Conservation (phyloP, 2,113 vertebrate genomes). For the Bubalus kerabau region DNA sequence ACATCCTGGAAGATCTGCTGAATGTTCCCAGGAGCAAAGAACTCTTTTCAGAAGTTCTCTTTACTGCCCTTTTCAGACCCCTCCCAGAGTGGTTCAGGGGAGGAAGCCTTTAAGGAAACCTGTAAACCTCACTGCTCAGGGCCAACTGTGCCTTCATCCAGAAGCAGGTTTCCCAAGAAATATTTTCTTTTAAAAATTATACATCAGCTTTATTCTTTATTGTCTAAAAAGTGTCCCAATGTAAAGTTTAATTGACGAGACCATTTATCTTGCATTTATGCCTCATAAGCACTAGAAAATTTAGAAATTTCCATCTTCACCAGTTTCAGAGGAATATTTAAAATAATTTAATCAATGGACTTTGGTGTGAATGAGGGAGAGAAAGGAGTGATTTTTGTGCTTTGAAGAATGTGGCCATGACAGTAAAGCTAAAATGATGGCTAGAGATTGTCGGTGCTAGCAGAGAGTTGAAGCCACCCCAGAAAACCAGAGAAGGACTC, state of each 20-base stretch:
- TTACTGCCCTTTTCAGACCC: not conserved
- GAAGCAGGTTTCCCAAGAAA: not conserved
- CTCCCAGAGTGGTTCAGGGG: fast-evolving
- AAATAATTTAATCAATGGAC: not conserved
- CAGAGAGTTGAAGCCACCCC: not conserved
- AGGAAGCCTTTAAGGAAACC: not conserved
- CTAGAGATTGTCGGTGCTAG: not conserved
- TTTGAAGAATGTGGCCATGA: not conserved
- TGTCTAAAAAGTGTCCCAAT: not conserved
- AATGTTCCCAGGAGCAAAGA: not conserved
- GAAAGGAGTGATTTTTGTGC: not conserved
- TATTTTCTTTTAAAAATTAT: not conserved
- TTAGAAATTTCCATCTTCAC: not conserved
- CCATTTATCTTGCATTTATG: not conserved
- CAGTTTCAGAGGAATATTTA: not conserved
- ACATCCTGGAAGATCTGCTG: not conserved
- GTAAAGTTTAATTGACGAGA: not conserved
- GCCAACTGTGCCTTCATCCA: not conserved
- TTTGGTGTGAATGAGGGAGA: not conserved
- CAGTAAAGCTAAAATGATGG: not conserved
- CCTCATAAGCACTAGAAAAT: not conserved
- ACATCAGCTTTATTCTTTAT: not conserved
- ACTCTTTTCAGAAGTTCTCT: not conserved
- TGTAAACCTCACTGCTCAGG: not conserved
- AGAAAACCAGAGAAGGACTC: not conserved